Conservation (phyloP, 1,140 invertebrate genomes). For the Nomia melanderi region DNA sequence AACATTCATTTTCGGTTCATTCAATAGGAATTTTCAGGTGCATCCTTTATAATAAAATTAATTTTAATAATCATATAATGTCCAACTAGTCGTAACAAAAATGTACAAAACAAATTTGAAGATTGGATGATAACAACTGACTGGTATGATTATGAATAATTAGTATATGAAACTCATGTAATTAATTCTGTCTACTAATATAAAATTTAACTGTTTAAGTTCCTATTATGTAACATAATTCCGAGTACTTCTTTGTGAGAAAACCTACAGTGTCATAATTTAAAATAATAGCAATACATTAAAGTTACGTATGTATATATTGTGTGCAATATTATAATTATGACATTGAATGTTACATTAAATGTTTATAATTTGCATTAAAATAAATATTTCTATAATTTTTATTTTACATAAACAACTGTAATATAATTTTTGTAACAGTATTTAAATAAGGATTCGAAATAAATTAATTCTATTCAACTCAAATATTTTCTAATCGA, state of each 20-base stretch:
- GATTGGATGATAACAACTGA: not conserved
- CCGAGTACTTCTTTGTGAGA: not conserved
- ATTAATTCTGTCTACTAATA: not conserved
- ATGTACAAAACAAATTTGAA: not conserved
- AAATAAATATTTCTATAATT: constrained; percentile 42
- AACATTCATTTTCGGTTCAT: not conserved
- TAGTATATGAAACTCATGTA: not conserved
- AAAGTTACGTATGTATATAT: not conserved
- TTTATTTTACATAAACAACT: not conserved
- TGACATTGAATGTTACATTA: constrained; percentile 13
- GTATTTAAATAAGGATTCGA: not conserved
- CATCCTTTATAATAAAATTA: not conserved
- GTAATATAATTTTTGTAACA: not conserved
- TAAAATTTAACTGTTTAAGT: not conserved
- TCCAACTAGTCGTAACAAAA: not conserved
- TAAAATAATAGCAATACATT: not conserved
- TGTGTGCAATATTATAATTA: not conserved
- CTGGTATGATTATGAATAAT: not conserved
- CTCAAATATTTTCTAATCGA: not conserved
- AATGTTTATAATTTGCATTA: constrained; percentile 28
- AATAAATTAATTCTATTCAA: not conserved
- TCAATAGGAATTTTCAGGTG: not conserved
- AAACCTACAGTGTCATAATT: not conserved
- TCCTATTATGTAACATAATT: not conserved
- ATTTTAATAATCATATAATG: not conserved